phyloP scores from a whole-genome alignment of 2,797 vertebrate genomes.

The Numenius phaeopus region DNA sequence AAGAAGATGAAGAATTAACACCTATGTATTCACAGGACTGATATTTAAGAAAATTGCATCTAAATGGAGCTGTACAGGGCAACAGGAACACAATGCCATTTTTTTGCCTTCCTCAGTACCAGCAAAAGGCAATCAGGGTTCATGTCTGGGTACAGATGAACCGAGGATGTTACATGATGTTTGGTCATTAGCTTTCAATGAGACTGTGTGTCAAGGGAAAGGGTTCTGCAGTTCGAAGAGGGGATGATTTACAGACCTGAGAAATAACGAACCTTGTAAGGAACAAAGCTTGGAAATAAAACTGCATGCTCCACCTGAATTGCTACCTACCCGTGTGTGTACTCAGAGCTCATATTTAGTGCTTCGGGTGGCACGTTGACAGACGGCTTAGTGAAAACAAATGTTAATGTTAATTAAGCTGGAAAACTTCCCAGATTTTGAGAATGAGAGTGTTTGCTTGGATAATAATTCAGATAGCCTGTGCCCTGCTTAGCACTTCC shows the following conservation, averaged over 20 bases:
- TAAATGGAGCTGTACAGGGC: neutral
- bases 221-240: neutral
- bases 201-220: neutral
- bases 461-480: slow-evolving; percentile 71
- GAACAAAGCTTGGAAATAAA: slow-evolving; percentile 46
- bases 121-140: neutral
- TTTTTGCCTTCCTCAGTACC: neutral
- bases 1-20: neutral
- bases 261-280: slow-evolving; percentile 42
- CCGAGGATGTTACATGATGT: slow-evolving; percentile 9
- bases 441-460: slow-evolving; percentile 63
- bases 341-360: slow-evolving; percentile 39
- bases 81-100: neutral
- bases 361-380: slow-evolving; percentile 61
- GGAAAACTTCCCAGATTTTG: slow-evolving; percentile 72
- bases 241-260: slow-evolving; percentile 18
- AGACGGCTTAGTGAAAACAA: slow-evolving; percentile 72
- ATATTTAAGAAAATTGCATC: neutral
- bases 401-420: slow-evolving; percentile 71
- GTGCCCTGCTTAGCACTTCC: slow-evolving; percentile 10
- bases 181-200: slow-evolving; percentile 42
- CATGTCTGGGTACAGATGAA: neutral
- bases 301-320: slow-evolving; percentile 44
- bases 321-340: slow-evolving; percentile 9
- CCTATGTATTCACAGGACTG: neutral